Evolutionary conservation across 2,113 vertebrate species (phyloP), one percentile per base, ranked within the genome.

Genomic region (Naja naja): DNA sequence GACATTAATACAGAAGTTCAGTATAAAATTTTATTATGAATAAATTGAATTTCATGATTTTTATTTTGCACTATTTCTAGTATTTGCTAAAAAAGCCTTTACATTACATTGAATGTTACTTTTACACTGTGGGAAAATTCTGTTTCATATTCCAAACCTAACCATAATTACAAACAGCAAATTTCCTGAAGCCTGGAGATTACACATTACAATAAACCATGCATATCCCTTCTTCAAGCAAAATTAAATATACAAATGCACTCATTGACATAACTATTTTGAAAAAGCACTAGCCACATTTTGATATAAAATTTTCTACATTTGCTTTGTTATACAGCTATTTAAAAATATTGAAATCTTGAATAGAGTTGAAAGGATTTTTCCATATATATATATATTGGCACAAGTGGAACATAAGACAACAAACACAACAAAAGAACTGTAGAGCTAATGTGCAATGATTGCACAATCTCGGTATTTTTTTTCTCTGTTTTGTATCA

Each of bases 21-120:
- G 94, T 96, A 96, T 91, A 97, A 96, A 96, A 96, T 39, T 96
- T 95, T 96, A 97, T 95, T 95, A 95, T 95, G 94, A 97, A 96
- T 92, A 93, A 94, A 94, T 95, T 94, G 94, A 95, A 87, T 85
- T 95, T 93, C 94, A 95, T 91, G 85, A 87, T 86, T 22, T 81
- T 92, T 43, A 87, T 94, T 96, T 96, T 89, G 92, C 93, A 96
- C 92, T 91, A 81, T 95, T 93, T 74, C 95, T 34, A 93, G 81
- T 69, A 92, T 94, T 93, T 96, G 56, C 92, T 87, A 93, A 88
- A 96, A 96, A 87, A 92, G 0, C 90, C 22, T 91, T 91, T 22
- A 39, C 5, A 7, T 74, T 34, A 81, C 34, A 81, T 22, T 81
- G 74, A 86, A 95, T 0, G 95, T 16, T 3, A 45, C 92, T 96